A percentile compares a stretch with the other conserved stretches of the same genome.
These are phyloP conservation scores for Phodopus roborovskii DNA, from an alignment of 2,113 vertebrate genomes.

Conservation along the genomic window DNA sequence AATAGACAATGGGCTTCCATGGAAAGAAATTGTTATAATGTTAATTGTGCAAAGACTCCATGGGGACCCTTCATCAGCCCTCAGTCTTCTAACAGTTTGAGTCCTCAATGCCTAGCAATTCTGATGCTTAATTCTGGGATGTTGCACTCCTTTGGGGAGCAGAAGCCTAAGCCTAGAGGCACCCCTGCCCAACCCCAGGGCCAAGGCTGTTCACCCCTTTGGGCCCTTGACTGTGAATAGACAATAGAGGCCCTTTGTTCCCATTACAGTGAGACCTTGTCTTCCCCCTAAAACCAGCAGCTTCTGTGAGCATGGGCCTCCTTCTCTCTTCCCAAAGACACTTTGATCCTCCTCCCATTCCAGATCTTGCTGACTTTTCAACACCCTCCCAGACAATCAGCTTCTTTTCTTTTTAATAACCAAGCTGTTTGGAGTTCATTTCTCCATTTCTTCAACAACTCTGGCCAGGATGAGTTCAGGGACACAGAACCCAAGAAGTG, in stretches of 20 bases:
- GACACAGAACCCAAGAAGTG: neutral
- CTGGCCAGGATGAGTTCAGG: constrained; percentile 28
- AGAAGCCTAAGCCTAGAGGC: constrained; percentile 11
- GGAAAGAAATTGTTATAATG: neutral
- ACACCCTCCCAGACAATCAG: constrained; percentile 67
- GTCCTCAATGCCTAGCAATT: neutral
- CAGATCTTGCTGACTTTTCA: constrained; percentile 73
- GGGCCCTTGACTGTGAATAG: constrained; percentile 67
- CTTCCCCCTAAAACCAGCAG: constrained; percentile 60
- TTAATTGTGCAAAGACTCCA: neutral
- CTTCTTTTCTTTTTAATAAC: constrained; percentile 61
- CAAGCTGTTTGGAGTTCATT: constrained; percentile 41
- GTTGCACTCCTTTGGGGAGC: neutral
- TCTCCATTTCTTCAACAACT: neutral
- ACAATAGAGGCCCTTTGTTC: constrained; percentile 81
- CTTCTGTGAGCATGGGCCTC: constrained; percentile 70
- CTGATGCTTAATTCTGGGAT: neutral
- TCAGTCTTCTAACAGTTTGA: neutral
- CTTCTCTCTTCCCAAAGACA: constrained; percentile 34
- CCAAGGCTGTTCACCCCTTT: constrained; percentile 51
- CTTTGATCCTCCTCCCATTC: constrained; percentile 76
- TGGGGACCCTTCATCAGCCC: too few species aligned
- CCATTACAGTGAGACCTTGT: constrained; percentile 75
- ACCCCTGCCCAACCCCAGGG: neutral
- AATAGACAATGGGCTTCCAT: neutral